Evolutionary conservation across 30 jellyfish, hydroid and myxozoan species (phyloP), one percentile per base, ranked within the genome.

Genomic region (Aurelia aurita): DNA sequence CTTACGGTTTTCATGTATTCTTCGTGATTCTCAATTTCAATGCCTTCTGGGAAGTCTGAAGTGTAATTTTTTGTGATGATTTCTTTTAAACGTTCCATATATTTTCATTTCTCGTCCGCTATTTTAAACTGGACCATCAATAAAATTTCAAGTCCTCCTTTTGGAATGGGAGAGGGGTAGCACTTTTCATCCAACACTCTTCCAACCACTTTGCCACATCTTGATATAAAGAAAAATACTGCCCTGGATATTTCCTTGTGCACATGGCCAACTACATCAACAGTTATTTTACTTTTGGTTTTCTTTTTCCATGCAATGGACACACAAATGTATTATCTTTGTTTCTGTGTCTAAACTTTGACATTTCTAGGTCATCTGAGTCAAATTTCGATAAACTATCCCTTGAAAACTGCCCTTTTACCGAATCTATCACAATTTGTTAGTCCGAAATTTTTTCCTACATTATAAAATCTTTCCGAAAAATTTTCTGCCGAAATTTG

Each of bases 131-230:
- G 23, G 19, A 23, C 76, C 18, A 19, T 46, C 27, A 63, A 14
- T 46, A 63, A 7, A 63, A 63, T 63, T 63, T 23, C 46, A 20
- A 9, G 76, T 63, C 76, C 76, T 8, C 76, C 76, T 63, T 63
- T 63, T 20, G 44, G 76, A 20, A 63, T 23, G 46, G 46, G 12
- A 14, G 76, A 63, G 14, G 46, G 76, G 23, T 16, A 20, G 27
- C 27, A 63, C 45, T 63, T 63, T 20, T 63, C 76, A 20, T 63
- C 76, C 19, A 20, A 20, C 11, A 23, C 72, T 8, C 8, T 23
- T 7, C 12, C 45, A 22, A 20, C 29, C 7, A 63, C 39, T 3
- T 22, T n/a, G 23, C 45, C 45, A 19, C 76, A 43, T 22, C 27
- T 6, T 8, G 5, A 23, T 46, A 63, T 31, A 14, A 23, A 63